Base-by-base conservation (phyloP, 2,797 vertebrate genomes). In the Pipistrellus kuhlii region DNA sequence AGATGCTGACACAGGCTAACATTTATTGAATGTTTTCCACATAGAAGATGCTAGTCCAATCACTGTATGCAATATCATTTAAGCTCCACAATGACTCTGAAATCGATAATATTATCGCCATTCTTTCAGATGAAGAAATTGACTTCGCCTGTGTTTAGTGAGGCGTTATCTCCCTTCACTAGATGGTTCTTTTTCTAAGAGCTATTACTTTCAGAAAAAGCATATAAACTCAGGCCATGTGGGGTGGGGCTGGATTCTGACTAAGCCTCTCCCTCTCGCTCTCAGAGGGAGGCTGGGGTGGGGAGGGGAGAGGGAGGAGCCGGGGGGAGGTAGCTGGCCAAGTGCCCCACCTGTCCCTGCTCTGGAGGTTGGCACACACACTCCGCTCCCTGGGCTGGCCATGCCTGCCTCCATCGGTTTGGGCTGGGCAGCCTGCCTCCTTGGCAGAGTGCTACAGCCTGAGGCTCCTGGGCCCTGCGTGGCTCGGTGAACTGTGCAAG, bases 401-500 rank as follows among this genome's bases (percentile, higher is more conserved):
- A 21, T 4, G 83, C 80, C 90, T 92, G 90, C 53, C 83, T 83
- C 85, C 53, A 13, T 9, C 15, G 6, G 53, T 17, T 55, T 2
- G 1, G 83, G 53, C 62, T 18, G 66, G 88, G 94, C 96, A 96
- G 96, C 46, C 85, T 62, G 84, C 81, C 93, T 91, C 86, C 76
- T 95, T 91, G 97, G 97, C 96, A 97, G 91, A 98, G 91, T 71
- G 90, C 96, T 96, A 66, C 91, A 93, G 97, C 96, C 93, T 55
- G 90, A 97, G 97, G 98, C 98, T 96, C 90, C 97, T 90, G 93
- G 97, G 97, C 97, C 97, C 97, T 57, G 97, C 91, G 88, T 97
- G 95, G 91, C 96, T 98, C 92, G 57, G 91, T 98, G 97, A 98
- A 97, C 95, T 97, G 97, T 97, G 97, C 89, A 95, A 94, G 97